These are phyloP conservation scores for Ericerus pela DNA, from an alignment of 1,140 invertebrate species.

Conservation along the genomic window DNA sequence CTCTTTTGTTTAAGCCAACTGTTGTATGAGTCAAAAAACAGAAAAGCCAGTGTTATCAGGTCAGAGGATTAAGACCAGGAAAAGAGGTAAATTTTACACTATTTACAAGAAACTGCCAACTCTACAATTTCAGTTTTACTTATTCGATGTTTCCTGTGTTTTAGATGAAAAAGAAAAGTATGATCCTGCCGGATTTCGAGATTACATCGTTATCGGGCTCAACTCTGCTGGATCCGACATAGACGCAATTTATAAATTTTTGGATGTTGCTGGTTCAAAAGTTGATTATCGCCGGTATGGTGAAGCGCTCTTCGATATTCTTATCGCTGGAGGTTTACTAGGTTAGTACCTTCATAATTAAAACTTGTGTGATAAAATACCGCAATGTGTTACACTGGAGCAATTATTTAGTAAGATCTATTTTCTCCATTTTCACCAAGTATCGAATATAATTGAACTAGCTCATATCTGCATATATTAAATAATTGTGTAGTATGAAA, in stretches of 20 bases:
- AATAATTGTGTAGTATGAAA: too few species aligned
- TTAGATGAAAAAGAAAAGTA: constrained; percentile 99
- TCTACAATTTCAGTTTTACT: constrained; percentile 3
- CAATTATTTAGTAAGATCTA: background rate
- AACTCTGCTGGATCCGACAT: constrained; percentile 81
- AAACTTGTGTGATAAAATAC: background rate
- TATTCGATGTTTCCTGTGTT: background rate
- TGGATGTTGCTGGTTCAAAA: constrained; percentile 86
- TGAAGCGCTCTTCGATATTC: constrained; percentile 91
- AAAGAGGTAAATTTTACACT: constrained; percentile 92
- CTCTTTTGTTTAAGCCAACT: constrained; percentile 55
- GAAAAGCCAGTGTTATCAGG: constrained; percentile 99
- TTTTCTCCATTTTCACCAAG: background rate
- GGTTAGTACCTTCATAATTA: constrained; percentile 32
- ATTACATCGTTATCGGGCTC: constrained; percentile 83
- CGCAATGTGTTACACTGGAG: background rate
- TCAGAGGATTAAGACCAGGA: constrained; percentile 99
- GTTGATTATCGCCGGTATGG: constrained; percentile 94
- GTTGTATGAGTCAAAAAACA: constrained; percentile 99
- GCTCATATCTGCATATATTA: too few species aligned
- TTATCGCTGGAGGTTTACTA: constrained; percentile 88
- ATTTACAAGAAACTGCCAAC: too few species aligned
- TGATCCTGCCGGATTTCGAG: constrained; percentile 92
- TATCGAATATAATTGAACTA: background rate
- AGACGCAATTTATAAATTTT: constrained; percentile 82